Evolutionary conservation across 2,113 vertebrate species (phyloP).

Genomic region (Pterocles burchelli): DNA sequence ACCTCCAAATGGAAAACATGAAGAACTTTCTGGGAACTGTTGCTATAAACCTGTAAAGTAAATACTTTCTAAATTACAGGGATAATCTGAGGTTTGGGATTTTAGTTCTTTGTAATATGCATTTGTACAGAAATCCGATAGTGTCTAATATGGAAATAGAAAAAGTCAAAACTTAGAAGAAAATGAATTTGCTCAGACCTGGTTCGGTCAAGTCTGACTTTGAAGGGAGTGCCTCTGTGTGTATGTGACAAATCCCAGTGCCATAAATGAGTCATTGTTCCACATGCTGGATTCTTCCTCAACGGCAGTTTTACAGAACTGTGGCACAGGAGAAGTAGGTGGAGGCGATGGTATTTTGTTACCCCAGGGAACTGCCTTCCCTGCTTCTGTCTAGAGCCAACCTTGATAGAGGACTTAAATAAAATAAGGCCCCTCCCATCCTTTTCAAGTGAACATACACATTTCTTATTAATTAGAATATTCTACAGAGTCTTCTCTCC

Average conservation of each 20-base stretch:
- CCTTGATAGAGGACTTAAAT: background rate
- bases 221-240: background rate
- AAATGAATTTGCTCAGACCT: background rate
- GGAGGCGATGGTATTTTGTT: background rate
- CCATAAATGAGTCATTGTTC: background rate
- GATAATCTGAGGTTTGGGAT: background rate
- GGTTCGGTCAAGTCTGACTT: background rate
- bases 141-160: background rate
- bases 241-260: background rate
- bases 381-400: background rate
- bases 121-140: background rate
- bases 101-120: background rate
- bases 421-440: background rate
- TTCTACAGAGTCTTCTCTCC: background rate
- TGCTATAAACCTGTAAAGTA: background rate
- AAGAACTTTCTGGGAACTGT: background rate
- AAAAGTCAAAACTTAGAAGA: background rate
- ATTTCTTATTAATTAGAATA: background rate
- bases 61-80: background rate
- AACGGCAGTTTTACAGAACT: background rate
- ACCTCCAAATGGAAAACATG: background rate
- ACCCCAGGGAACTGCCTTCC: background rate
- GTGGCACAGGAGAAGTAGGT: background rate
- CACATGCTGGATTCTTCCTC: background rate
- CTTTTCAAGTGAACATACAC: background rate